Percentiles rank a stretch among this genome's conserved stretches.
These are phyloP conservation scores for Eretmochelys imbricata DNA, from an alignment of 2,113 vertebrate species.

Conservation along the genomic window DNA sequence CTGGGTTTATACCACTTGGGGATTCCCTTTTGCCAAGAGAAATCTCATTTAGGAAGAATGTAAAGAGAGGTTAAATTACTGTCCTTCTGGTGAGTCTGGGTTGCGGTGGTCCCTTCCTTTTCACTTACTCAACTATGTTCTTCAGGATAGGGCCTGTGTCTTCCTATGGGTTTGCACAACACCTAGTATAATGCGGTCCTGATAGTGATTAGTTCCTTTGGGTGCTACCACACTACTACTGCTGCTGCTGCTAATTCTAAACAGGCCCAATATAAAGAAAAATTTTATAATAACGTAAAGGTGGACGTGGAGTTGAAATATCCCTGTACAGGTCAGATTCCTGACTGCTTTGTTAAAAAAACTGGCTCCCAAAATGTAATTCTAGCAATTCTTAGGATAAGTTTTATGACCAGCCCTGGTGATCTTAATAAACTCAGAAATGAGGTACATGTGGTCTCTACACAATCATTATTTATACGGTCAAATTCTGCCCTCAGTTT, in stretches of 20 bases:
- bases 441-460: neutral
- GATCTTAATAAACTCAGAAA: conserved; percentile 19
- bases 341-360: conserved; percentile 3
- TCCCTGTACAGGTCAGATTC: neutral
- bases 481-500: conserved; percentile 31
- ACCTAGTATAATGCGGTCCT: neutral
- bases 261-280: neutral
- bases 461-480: conserved; percentile 20
- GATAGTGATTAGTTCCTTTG: neutral
- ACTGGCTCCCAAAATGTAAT: neutral
- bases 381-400: neutral
- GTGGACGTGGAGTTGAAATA: neutral
- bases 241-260: conserved; percentile 8
- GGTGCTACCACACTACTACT: neutral
- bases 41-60: neutral
- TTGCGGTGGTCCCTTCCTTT: neutral
- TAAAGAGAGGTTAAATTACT: neutral
- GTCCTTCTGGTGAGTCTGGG: neutral
- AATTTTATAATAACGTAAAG: neutral
- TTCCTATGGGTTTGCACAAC: neutral
- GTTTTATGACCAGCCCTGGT: neutral
- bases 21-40: neutral
- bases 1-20: neutral
- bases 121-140: neutral
- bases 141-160: neutral